Conservation (phyloP, 2,113 vertebrate genomes). For the Clinocottus analis region DNA sequence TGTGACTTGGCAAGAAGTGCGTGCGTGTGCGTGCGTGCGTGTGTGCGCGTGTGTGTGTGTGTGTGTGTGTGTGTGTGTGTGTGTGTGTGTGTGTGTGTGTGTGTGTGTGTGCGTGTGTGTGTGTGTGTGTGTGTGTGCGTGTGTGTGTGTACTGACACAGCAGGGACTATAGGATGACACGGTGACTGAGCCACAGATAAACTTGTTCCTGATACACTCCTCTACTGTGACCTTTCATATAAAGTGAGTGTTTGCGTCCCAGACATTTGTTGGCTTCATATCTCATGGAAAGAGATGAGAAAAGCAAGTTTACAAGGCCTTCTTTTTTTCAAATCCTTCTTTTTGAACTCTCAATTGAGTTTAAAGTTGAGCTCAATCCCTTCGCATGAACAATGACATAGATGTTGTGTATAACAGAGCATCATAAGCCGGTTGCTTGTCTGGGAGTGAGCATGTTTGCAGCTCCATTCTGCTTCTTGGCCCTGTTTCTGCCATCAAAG, state of each 20-base stretch:
- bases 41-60: constrained; percentile 14
- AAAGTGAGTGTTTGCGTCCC: constrained; percentile 9
- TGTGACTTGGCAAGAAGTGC: constrained; percentile 28
- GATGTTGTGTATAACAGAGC: constrained; percentile 7
- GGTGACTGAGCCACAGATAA: constrained; percentile 13
- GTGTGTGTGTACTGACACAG: constrained; percentile 41
- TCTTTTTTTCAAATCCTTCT: constrained; percentile 7
- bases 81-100: constrained; percentile 6
- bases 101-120: constrained; percentile 22
- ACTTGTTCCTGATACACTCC: constrained; percentile 32
- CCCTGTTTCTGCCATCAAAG: constrained; percentile 56
- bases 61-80: constrained; percentile 10
- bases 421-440: constrained; percentile 24
- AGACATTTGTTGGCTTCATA: neutral
- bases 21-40: neutral
- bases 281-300: neutral
- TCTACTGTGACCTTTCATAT: constrained; percentile 35
- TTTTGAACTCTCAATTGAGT: constrained; percentile 6
- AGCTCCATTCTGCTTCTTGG: constrained; percentile 34
- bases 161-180: constrained; percentile 38
- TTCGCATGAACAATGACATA: neutral
- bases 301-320: neutral
- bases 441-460: neutral
- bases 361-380: constrained; percentile 1
- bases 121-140: constrained; percentile 26